Evolutionary conservation across 2,113 vertebrate genomes (phyloP).

Genomic region (Neolamprologus cancellatus): DNA sequence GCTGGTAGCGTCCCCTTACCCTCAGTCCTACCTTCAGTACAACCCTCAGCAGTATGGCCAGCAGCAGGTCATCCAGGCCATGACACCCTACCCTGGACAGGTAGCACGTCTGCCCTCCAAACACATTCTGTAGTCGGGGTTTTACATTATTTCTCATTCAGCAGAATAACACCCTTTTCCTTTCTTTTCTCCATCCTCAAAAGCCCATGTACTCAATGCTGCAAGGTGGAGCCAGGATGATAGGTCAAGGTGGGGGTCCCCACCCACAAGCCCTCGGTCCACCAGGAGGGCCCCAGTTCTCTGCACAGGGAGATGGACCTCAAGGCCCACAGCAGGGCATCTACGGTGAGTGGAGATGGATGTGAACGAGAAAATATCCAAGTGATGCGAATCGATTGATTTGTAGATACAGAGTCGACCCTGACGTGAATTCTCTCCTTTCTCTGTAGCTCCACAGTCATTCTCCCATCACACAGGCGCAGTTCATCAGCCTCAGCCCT

Average conservation of each 20-base stretch:
- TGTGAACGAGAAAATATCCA: background rate
- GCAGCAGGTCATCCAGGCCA: conserved; percentile 86
- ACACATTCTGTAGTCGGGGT: background rate
- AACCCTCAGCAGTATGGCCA: conserved; percentile 84
- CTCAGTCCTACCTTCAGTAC: conserved; percentile 84
- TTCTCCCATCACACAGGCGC: conserved; percentile 84
- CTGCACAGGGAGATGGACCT: conserved; percentile 78
- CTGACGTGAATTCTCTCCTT: background rate
- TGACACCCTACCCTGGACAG: conserved; percentile 85
- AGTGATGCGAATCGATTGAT: background rate
- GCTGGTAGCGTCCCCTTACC: conserved; percentile 83
- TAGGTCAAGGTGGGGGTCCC: conserved; percentile 77
- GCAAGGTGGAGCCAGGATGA: conserved; percentile 82
- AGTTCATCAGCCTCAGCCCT: conserved; percentile 86
- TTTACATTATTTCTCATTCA: background rate
- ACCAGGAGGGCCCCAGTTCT: conserved; percentile 82
- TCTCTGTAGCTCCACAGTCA: conserved; percentile 76
- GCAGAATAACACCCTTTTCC: background rate
- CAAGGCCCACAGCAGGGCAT: conserved; percentile 81
- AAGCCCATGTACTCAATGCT: conserved; percentile 80
- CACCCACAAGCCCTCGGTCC: conserved; percentile 84
- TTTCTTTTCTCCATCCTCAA: conserved; percentile 10
- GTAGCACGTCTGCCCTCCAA: conserved; percentile 30
- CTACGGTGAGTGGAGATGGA: conserved; percentile 73
- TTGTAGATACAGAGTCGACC: background rate